phyloP scores from a whole-genome alignment of 2,797 vertebrate genomes.

The Microchirus variegatus region DNA sequence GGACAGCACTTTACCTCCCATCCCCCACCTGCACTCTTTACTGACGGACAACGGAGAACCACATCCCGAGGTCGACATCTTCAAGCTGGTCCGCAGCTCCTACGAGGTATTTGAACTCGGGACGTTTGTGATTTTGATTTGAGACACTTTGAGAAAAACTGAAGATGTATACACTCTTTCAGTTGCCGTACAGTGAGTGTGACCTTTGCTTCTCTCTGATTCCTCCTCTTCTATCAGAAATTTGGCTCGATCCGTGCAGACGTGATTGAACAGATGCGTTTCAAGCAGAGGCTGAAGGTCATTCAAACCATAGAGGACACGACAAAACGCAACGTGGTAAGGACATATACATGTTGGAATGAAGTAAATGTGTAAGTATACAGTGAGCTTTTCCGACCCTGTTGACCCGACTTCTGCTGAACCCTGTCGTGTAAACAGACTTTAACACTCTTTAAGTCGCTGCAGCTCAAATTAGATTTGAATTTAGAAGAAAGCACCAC shows the following conservation, averaged over 20 bases:
- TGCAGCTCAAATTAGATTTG: conserved; percentile 9
- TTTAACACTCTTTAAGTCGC: background rate
- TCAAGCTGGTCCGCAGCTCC: conserved; percentile 91
- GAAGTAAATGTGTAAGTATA: background rate
- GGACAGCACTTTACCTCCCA: conserved; percentile 96
- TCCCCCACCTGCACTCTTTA: conserved; percentile 96
- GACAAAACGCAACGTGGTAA: conserved; percentile 96
- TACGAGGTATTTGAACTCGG: conserved; percentile 86
- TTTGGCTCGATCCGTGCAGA: conserved; percentile 95
- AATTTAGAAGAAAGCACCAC: background rate
- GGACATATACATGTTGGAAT: background rate
- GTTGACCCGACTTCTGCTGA: background rate
- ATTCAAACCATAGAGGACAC: conserved; percentile 98
- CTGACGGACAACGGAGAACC: conserved; percentile 93
- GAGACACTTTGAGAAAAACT: too few species aligned
- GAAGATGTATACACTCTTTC: too few species aligned
- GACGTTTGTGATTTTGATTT: too few species aligned
- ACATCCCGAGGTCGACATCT: conserved; percentile 97
- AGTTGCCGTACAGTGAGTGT: background rate
- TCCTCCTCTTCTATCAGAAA: conserved; percentile 82
- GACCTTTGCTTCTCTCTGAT: background rate
- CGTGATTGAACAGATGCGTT: conserved; percentile 98
- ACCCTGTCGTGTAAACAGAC: background rate
- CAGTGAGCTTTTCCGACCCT: background rate
- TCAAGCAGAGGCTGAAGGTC: conserved; percentile 96